Evolutionary conservation across 2,888 invertebrate species (phyloP).

Genomic region (Caenorhabditis japonica): DNA sequence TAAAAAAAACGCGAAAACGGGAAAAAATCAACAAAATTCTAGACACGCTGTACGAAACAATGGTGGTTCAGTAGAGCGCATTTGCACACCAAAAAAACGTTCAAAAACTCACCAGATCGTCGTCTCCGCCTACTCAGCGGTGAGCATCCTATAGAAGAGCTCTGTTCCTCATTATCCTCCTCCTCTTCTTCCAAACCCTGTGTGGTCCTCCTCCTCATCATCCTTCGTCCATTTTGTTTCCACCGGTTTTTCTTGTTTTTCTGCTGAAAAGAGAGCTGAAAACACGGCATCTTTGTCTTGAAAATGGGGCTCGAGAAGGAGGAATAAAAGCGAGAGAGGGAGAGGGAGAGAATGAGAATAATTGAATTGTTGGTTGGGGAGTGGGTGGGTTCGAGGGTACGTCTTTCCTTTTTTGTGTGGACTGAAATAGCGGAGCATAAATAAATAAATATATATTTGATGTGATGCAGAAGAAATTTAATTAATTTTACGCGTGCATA

Average conservation of each 20-base stretch:
- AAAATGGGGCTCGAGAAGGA: constrained; percentile 11
- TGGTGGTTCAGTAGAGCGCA: no score
- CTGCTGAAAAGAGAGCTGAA: constrained; percentile 23
- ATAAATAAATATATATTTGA: constrained; percentile 1
- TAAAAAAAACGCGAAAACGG: no score
- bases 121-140: background rate
- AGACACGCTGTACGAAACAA: no score
- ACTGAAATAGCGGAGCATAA: constrained; percentile 4
- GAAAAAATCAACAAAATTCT: no score
- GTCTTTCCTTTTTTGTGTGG: no score
- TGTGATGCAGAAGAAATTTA: constrained; percentile 23
- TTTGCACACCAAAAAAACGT: no score
- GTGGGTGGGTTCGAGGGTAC: no score
- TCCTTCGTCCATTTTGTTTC: constrained; percentile 12
- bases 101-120: no score
- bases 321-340: constrained; percentile 10
- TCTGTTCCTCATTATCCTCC: constrained; percentile 13
- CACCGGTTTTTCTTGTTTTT: constrained; percentile 8
- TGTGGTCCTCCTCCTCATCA: constrained; percentile 11
- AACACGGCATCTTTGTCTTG: constrained; percentile 31
- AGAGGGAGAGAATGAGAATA: constrained; percentile 18
- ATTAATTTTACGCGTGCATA: constrained; percentile 12
- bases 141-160: constrained; percentile 34
- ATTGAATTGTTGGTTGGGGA: constrained; percentile 16
- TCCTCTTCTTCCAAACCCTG: no score